Evolutionary conservation across 35 echinoderm and acorn worm genomes (phyloP), one percentile per base, ranked within the genome.

Genomic region (Holothuria glaberrima): DNA sequence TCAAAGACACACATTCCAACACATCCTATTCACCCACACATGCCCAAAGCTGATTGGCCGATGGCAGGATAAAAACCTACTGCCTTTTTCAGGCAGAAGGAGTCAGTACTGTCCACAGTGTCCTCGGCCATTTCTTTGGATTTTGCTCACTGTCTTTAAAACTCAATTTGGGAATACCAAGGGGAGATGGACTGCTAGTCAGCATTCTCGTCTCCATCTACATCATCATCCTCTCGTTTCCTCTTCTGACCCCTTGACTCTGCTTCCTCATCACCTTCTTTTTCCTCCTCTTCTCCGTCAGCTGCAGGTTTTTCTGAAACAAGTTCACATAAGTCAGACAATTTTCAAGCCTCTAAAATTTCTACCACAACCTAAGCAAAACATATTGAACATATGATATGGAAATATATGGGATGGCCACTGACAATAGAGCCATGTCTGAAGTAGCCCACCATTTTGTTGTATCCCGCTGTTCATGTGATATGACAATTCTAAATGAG

Each of bases 201-300:
- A 18, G 52, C 80, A 25, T 84, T 84, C 33, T 61, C 80, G 22
- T 94, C 93, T n/a, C 89, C 93, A 12, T 84, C 93, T 67, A 88
- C 89, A 44, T 91, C 89, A 20, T 88, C 84, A 32, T 57, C 67
- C 27, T 94, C 89, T 86, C 93, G 89, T 89, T 94, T 94, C 89
- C 93, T 91, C 75, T 94, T 94, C 77, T 94, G 83, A 26, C 93
- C 93, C 81, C 93, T 88, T 33, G 85, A 52, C 59, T 90, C 88
- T 31, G 27, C 17, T 5, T 84, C 81, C 34, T 58, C 60, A 6
- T 61, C 70, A 0, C 35, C 90, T 10, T 74, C 80, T 38, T 89
- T 86, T 1, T 88, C 91, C 38, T 78, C 74, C 16, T 14, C 50
- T 48, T 78, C 45, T 48, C 44, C 74, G 50, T 78, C 74, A 78